A percentile compares a stretch with the other conserved stretches of the same genome.
Conservation (phyloP, 2,113 vertebrate species). For the Tretioscincus oriximinensis region DNA sequence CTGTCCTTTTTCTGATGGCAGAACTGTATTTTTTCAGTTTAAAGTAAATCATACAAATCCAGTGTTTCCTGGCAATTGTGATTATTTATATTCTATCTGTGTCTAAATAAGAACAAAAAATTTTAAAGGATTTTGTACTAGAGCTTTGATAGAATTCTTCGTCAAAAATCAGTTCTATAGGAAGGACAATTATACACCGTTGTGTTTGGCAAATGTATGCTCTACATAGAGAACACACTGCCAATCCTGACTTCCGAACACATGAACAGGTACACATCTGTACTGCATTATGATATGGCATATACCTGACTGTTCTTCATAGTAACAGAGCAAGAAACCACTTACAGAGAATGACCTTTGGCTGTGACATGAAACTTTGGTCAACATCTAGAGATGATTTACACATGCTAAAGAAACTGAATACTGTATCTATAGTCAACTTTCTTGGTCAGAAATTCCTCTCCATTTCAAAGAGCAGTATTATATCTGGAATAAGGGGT, state of each 20-base stretch:
- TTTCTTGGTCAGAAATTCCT: neutral
- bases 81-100: slow-evolving; percentile 32
- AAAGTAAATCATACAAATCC: slow-evolving; percentile 27
- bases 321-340: neutral
- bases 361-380: neutral
- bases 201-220: neutral
- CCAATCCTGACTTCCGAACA: neutral
- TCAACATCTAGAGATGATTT: neutral
- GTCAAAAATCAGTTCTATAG: slow-evolving; percentile 26
- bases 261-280: neutral
- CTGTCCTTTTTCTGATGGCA: slow-evolving; percentile 53
- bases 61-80: neutral
- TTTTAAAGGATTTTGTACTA: slow-evolving; percentile 34
- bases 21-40: slow-evolving; percentile 58
- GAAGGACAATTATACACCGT: slow-evolving; percentile 46
- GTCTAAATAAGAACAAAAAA: slow-evolving; percentile 36
- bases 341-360: neutral
- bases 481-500: neutral
- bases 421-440: neutral
- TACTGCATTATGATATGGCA: neutral
- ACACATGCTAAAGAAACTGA: neutral
- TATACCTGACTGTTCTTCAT: neutral
- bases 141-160: slow-evolving; percentile 16
- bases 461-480: neutral
- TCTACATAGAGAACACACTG: neutral